A percentile compares a stretch with the other conserved stretches of the same genome.
phyloP scores from a whole-genome alignment of 2,888 invertebrate genomes.

The Tenthredo distinguenda region DNA sequence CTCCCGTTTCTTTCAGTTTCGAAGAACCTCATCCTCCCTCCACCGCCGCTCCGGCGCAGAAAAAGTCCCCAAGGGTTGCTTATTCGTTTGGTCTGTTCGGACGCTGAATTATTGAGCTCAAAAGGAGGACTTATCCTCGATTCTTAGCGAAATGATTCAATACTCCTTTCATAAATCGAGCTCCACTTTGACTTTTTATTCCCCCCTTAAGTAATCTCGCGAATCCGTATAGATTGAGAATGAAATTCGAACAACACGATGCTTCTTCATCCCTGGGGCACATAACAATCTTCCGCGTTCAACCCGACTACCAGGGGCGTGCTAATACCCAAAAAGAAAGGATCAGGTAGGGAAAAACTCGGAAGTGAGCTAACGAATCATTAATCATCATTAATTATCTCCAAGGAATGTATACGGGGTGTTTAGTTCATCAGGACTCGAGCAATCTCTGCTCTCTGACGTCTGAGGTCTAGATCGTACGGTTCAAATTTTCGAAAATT shows the following conservation, averaged over 20 bases:
- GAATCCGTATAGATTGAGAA: background rate
- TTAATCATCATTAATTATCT: conserved; percentile 40
- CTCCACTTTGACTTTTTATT: background rate
- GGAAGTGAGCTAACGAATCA: background rate
- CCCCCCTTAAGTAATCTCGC: background rate
- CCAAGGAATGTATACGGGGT: background rate
- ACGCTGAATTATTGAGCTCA: conserved; percentile 30
- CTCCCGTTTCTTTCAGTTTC: background rate
- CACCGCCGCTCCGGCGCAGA: background rate
- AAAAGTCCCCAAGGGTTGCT: conserved; percentile 2
- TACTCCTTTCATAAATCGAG: background rate
- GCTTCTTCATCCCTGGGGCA: background rate
- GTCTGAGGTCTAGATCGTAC: no score
- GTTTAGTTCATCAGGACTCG: background rate
- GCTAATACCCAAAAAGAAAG: conserved; percentile 18
- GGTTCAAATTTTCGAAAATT: background rate
- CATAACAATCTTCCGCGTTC: no score
- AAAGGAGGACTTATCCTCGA: background rate
- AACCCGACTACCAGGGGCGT: background rate
- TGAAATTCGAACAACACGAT: background rate
- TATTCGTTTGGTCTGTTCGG: background rate
- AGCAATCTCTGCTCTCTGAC: background rate
- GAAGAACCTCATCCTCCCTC: background rate
- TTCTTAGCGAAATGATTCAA: background rate
- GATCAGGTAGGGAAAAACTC: background rate